These are phyloP conservation scores for Mustelus asterias DNA, from an alignment of 2,113 vertebrate genomes.

Conservation along the genomic window DNA sequence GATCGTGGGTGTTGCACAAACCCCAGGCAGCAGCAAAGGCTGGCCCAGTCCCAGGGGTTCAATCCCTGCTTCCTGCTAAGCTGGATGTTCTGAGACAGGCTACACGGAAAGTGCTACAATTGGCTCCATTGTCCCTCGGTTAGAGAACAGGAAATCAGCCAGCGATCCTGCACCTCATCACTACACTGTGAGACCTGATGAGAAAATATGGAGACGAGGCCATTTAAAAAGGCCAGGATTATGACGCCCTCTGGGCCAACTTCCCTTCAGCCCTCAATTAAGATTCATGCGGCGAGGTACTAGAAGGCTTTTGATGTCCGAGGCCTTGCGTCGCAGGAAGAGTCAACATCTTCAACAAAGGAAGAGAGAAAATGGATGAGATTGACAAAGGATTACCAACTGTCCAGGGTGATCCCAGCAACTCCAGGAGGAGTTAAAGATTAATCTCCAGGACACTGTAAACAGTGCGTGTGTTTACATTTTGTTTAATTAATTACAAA, in stretches of 20 bases:
- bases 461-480: not conserved
- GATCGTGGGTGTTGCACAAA: too few species aligned
- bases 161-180: not conserved
- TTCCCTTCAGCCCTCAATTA: not conserved
- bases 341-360: not conserved
- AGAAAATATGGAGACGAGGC: not conserved
- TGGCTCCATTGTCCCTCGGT: not conserved
- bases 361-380: not conserved
- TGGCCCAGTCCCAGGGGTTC: not conserved
- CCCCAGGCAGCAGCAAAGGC: not conserved
- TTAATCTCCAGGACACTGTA: not conserved
- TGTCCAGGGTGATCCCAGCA: not conserved
- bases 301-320: not conserved
- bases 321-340: not conserved
- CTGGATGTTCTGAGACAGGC: not conserved
- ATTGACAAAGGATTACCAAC: not conserved
- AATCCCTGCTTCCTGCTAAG: not conserved
- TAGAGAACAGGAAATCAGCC: not conserved
- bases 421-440: not conserved
- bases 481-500: not conserved
- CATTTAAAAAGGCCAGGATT: too few species aligned
- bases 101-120: not conserved
- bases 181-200: not conserved
- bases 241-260: not conserved
- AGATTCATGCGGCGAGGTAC: not conserved